Evolutionary conservation across 30 jellyfish, hydroid and myxozoan species (phyloP), one percentile per base, ranked within the genome.

Genomic region (Turritopsis dohrnii): DNA sequence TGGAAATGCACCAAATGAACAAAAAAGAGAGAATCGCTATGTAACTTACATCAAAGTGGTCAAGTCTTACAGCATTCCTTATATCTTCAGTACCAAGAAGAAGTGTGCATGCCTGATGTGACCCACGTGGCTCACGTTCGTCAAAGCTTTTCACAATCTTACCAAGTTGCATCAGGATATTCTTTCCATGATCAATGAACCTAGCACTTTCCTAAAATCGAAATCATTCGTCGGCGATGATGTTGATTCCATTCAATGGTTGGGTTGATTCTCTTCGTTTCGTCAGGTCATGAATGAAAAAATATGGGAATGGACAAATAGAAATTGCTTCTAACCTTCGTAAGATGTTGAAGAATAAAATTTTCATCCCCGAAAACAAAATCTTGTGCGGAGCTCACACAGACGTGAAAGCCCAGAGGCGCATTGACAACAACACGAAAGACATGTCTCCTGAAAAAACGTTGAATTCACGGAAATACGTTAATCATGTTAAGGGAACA

Each of bases 341-440:
- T 87, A 17, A 87, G 91, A 28, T 91, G 72, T 71, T 91, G 97
- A 95, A 91, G 71, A 65, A 91, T 83, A 8, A 52, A 52, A 66
- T 88, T 91, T 89, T 91, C 97, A 52, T 91, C 97, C 19, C 97
- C 96, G 65, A 87, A 87, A 7, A 81, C 84, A 69, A 91, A 91
- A 17, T 94, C 80, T 53, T 94, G 87, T 85, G 82, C 85, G 83
- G 97, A 91, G 81, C 92, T 80, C 29, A 91, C 81, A 85, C 84
- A 89, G 29, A 91, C 89, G 80, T 91, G 90, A 85, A 81, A 91
- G 53, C 97, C 97, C 54, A 87, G 96, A 41, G 96, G 97, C 7
- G 96, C 97, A 52, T 87, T 90, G 53, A 91, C 89, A 89, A 91
- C 84, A 79, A 91, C 81, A 52, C 96, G 86, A 31, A 91, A 27